Percentiles rank a stretch among this genome's conserved stretches.
These are phyloP conservation scores for Cassiopea andromeda DNA, from an alignment of 30 jellyfish, hydroid and myxozoan genomes.

Conservation along the genomic window DNA sequence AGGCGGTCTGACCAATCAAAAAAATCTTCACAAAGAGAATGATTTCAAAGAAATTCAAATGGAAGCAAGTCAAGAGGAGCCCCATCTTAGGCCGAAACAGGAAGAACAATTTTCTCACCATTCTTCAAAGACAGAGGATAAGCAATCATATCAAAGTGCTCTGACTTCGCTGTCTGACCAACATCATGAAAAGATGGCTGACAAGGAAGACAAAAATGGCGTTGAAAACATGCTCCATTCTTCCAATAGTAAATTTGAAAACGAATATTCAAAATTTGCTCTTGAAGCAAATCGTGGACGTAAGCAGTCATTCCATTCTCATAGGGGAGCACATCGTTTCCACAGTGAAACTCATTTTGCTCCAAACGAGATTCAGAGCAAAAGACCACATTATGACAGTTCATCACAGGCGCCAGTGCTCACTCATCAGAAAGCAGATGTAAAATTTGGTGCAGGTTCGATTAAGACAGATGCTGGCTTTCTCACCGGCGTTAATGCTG, in stretches of 20 bases:
- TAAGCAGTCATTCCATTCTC: background rate
- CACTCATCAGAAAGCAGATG: background rate
- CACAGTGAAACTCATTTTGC: background rate
- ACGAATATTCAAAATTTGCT: background rate
- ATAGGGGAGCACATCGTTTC: background rate
- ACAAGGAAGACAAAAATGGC: background rate
- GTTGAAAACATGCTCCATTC: background rate
- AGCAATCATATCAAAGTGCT: background rate
- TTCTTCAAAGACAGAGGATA: background rate
- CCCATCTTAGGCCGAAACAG: background rate
- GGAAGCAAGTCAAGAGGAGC: background rate
- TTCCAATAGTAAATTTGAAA: background rate
- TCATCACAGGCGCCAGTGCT: background rate
- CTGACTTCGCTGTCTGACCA: background rate
- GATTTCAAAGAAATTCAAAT: background rate
- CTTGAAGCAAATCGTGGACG: background rate
- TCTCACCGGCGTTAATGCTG: constrained; percentile 52
- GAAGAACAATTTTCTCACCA: background rate
- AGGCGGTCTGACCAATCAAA: background rate
- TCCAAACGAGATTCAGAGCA: constrained; percentile 1
- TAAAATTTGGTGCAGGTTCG: background rate
- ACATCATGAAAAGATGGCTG: background rate
- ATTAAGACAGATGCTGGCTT: constrained; percentile 38
- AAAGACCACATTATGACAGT: background rate
- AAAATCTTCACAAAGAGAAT: background rate